Conservation (phyloP, 1,140 invertebrate species). For the Drosophila azteca region DNA sequence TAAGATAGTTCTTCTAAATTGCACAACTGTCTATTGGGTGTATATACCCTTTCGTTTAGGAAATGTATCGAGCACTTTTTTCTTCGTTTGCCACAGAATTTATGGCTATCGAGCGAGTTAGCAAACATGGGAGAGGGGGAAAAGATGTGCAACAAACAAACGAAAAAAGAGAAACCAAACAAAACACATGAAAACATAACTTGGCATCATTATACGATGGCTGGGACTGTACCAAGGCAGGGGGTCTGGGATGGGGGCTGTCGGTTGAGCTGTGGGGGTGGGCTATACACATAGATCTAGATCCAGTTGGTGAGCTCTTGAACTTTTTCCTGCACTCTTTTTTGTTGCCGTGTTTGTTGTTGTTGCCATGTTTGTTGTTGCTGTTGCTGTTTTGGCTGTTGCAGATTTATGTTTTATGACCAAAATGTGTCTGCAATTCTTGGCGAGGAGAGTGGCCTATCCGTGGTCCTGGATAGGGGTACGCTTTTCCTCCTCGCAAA, state of each 20-base stretch:
- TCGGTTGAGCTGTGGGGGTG: constrained; percentile 14
- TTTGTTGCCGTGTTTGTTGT: neutral
- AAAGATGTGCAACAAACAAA: constrained; percentile 31
- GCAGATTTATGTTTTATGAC: constrained; percentile 74
- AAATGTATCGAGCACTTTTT: constrained; percentile 16
- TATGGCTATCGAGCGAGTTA: constrained; percentile 66
- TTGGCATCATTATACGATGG: constrained; percentile 64
- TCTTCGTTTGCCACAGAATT: constrained; percentile 43
- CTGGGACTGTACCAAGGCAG: neutral
- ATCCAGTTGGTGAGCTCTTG: constrained; percentile 54
- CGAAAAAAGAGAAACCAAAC: constrained; percentile 52
- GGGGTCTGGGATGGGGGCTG: too few relatives aligned
- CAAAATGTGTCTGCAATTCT: constrained; percentile 51
- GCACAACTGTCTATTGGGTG: too few relatives aligned
- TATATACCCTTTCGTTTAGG: constrained; percentile 7
- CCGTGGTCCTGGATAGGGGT: too few relatives aligned
- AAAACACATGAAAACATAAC: constrained; percentile 55
- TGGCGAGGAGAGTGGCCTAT: constrained; percentile 9
- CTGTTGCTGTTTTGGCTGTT: constrained; percentile 33
- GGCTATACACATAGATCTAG: constrained; percentile 22
- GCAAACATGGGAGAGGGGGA: constrained; percentile 55
- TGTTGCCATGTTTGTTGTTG: constrained; percentile 8
- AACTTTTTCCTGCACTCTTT: constrained; percentile 52
- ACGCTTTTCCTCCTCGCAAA: neutral
- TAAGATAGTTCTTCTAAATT: too few relatives aligned